Evolutionary conservation across 2,797 vertebrate genomes (phyloP), one percentile per base, ranked within the genome.

Genomic region (Poecile montanus): DNA sequence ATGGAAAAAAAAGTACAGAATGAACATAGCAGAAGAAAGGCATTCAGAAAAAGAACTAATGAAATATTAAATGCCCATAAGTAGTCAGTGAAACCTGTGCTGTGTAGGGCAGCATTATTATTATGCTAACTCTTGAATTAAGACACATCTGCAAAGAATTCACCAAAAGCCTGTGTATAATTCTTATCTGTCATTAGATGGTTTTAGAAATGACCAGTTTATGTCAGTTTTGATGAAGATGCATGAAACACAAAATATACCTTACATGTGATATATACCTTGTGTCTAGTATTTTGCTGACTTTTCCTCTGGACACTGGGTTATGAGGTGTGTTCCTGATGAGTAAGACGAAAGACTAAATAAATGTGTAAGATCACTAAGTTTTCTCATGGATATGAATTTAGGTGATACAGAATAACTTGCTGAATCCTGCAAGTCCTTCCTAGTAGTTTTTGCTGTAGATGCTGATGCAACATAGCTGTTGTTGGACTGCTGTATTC

Each of bases 61-160:
- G 26, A 89, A 94, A 94, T 89, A 88, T 42, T 93, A 53, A 80
- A 83, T 72, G 23, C 10, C 44, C 57, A 62, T 83, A 91, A 77
- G 74, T 45, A 88, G 22, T 30, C 45, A 18, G 32, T 83, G 75
- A 93, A 94, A 83, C 30, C 68, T 78, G 30, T 56, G 32, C 26
- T 75, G 19, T 53, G 44, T 68, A 60, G 71, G 40, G 45, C 36
- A 88, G 16, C 25, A 47, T 75, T 54, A 36, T 11, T 70, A 19
- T 75, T 66, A 70, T 22, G 8, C 29, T 78, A 82, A 63, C 15
- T 34, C 42, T 63, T 40, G 30, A 77, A 75, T 70, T 60, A 65
- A 85, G 57, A 58, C 19, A 86, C 34, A 65, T 80, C 30, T 77
- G 38, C 65, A 88, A 92, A 89, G 40, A 89, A 81, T 91, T 91